A percentile compares a stretch with the other conserved stretches of the same genome.
Conservation (phyloP, 2,113 vertebrate species). For the Arizona elegans region DNA sequence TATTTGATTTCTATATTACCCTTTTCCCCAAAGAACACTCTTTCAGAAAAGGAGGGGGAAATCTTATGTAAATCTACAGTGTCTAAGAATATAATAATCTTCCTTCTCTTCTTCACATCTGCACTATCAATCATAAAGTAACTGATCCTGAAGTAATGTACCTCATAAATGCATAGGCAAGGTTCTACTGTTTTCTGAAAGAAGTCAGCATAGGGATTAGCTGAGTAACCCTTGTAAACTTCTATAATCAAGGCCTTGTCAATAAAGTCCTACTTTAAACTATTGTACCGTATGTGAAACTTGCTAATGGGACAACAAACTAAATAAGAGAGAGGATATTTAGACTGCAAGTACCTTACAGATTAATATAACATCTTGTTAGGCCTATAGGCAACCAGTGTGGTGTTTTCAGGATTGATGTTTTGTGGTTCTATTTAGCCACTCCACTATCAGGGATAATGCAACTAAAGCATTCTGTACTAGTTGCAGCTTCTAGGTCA, state of each 20-base stretch:
- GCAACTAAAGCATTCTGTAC: background rate
- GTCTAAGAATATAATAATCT: background rate
- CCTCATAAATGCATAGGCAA: background rate
- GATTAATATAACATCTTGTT: background rate
- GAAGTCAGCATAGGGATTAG: background rate
- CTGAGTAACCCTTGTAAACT: background rate
- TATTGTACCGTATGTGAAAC: background rate
- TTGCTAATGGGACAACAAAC: background rate
- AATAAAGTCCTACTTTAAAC: background rate
- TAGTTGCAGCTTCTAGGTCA: background rate
- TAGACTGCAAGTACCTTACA: background rate
- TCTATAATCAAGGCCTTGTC: background rate
- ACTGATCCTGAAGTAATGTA: background rate
- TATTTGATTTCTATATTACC: background rate
- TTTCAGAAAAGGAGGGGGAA: background rate
- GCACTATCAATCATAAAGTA: background rate
- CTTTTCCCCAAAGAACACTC: background rate
- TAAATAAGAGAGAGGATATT: background rate
- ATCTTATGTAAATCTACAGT: background rate
- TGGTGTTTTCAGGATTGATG: background rate
- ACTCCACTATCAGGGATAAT: background rate
- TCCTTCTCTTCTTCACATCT: background rate
- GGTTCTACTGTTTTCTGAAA: background rate
- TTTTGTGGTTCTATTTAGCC: background rate
- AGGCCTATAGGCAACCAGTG: background rate